Percentiles rank a stretch among this genome's conserved stretches.
Evolutionary conservation across 2,888 invertebrate species (phyloP).

Genomic region (Hypsopygia costalis): DNA sequence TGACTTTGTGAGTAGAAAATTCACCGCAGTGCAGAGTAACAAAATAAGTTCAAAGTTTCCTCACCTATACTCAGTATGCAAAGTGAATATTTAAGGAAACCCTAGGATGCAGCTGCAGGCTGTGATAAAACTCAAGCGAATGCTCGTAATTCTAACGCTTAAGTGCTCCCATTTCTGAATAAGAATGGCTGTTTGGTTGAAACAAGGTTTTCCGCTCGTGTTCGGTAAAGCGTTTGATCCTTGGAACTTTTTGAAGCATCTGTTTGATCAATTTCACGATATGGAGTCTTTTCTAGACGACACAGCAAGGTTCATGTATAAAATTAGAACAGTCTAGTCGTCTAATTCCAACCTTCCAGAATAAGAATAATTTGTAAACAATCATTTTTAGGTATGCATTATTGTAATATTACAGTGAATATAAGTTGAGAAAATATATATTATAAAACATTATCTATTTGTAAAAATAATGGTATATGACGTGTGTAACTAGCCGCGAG

Average conservation of each 20-base stretch:
- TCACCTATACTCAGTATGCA: slow-evolving; percentile 54
- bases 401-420: too few species aligned
- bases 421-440: too few species aligned
- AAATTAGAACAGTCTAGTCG: too few species aligned
- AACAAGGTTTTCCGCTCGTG: slow-evolving; percentile 14
- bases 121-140: slow-evolving; percentile 55
- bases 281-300: too few species aligned
- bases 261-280: slow-evolving; percentile 26
- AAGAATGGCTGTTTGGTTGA: slow-evolving; percentile 31
- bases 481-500: too few species aligned
- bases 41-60: slow-evolving; percentile 43
- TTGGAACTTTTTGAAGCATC: slow-evolving; percentile 21
- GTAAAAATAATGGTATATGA: too few species aligned
- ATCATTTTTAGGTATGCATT: too few species aligned
- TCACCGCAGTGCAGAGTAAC: slow-evolving; percentile 35
- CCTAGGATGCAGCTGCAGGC: slow-evolving; percentile 47
- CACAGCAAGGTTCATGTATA: too few species aligned
- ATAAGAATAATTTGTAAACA: too few species aligned
- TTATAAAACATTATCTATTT: too few species aligned
- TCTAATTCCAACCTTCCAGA: too few species aligned
- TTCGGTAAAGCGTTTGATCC: slow-evolving; percentile 14
- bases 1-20: background rate
- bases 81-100: slow-evolving; percentile 49
- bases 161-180: slow-evolving; percentile 40
- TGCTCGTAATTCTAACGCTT: slow-evolving; percentile 54